Percentiles rank a stretch among this genome's conserved stretches.
phyloP scores from a whole-genome alignment of 2,797 vertebrate species.

The Acanthiza pusilla region DNA sequence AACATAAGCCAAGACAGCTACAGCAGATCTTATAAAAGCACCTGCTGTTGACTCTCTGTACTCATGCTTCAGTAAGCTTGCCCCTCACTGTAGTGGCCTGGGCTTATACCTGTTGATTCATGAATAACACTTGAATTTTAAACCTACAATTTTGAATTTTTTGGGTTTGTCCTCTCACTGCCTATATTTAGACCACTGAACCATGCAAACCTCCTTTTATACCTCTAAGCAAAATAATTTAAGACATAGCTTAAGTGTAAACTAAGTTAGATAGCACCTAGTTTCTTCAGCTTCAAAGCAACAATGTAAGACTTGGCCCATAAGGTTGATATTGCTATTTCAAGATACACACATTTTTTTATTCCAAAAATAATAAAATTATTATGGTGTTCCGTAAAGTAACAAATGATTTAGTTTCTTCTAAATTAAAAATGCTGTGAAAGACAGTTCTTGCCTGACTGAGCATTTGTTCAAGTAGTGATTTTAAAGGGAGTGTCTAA shows the following conservation, averaged over 20 bases:
- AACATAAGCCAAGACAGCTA: neutral
- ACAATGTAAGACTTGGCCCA: neutral
- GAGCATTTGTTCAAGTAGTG: neutral
- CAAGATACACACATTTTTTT: neutral
- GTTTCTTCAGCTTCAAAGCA: neutral
- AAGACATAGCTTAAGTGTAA: neutral
- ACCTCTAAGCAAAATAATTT: neutral
- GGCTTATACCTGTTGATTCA: neutral
- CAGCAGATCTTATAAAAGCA: neutral
- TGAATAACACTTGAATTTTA: neutral
- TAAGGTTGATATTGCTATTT: neutral
- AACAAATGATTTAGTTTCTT: conserved; percentile 5
- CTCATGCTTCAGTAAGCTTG: neutral
- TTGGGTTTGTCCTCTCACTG: neutral
- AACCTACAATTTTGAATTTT: neutral
- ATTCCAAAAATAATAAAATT: neutral
- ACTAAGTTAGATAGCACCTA: neutral
- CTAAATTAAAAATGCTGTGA: neutral
- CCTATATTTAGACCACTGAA: neutral
- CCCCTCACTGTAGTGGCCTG: neutral
- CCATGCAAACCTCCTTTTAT: neutral
- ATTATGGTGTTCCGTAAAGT: neutral
- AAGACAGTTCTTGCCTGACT: neutral
- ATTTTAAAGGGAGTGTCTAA: neutral
- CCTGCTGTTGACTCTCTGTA: neutral